These are phyloP conservation scores for Patella pellucida DNA, from an alignment of 2,888 invertebrate genomes.

Conservation along the genomic window DNA sequence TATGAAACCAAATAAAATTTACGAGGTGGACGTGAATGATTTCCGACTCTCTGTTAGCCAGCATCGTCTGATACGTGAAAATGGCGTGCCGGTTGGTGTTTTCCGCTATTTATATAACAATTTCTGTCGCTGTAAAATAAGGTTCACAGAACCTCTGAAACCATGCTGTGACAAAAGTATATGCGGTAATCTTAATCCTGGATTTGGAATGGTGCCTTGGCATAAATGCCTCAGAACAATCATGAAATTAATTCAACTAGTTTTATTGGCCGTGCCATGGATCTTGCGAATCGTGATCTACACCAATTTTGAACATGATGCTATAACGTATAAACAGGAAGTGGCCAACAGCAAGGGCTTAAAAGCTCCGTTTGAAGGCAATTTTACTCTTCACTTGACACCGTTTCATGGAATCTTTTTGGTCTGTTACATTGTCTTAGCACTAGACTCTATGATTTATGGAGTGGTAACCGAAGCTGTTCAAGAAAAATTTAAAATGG, in stretches of 20 bases:
- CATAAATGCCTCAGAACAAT: conserved; percentile 41
- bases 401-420: conserved; percentile 62
- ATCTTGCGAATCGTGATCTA: conserved; percentile 53
- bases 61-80: conserved; percentile 44
- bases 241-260: conserved; percentile 43
- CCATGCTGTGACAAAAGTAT: conserved; percentile 40
- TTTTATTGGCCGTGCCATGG: conserved; percentile 52
- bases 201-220: conserved; percentile 41
- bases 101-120: conserved; percentile 49
- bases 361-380: conserved; percentile 48
- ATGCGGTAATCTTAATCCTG: conserved; percentile 22
- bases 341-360: conserved; percentile 22
- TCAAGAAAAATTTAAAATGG: conserved; percentile 44
- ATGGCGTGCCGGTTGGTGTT: conserved; percentile 50
- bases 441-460: conserved; percentile 47
- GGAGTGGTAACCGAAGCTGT: conserved; percentile 42
- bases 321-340: neutral
- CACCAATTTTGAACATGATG: conserved; percentile 45
- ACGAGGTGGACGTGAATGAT: conserved; percentile 36
- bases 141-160: conserved; percentile 46
- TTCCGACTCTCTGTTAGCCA: conserved; percentile 45
- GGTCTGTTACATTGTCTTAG: conserved; percentile 55
- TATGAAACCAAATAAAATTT: conserved; percentile 26
- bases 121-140: conserved; percentile 56
- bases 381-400: conserved; percentile 55